phyloP scores from a whole-genome alignment of 92 coral and sea anemone genomes.

The Nematostella vectensis region DNA sequence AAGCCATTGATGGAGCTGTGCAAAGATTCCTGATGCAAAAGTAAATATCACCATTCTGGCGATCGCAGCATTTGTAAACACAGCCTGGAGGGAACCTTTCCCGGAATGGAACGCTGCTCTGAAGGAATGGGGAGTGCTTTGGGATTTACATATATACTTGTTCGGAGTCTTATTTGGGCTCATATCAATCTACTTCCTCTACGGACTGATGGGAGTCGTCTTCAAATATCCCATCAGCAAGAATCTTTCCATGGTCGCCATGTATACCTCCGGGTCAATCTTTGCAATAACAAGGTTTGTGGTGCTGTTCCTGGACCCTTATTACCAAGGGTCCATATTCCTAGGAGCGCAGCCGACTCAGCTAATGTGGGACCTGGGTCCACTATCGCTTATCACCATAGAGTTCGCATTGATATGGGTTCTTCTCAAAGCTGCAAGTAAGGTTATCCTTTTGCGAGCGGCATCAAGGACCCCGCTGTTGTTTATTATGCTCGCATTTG shows the following conservation, averaged over 20 bases:
- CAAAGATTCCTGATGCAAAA: too few relatives aligned
- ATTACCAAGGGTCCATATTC: slow-evolving; percentile 23
- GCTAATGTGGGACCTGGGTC: slow-evolving; percentile 15
- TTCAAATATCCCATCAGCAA: too few relatives aligned
- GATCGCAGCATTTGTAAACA: too few relatives aligned
- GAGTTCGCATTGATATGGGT: background rate
- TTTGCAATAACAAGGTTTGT: slow-evolving; percentile 15
- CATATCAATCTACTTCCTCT: slow-evolving; percentile 6
- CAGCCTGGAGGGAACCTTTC: slow-evolving; percentile 14
- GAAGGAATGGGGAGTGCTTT: slow-evolving; percentile 10
- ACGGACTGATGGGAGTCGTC: slow-evolving; percentile 4
- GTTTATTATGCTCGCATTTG: background rate
- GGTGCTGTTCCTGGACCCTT: slow-evolving; percentile 25
- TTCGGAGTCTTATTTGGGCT: slow-evolving; percentile 9
- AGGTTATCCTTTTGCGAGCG: background rate
- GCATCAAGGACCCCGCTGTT: background rate
- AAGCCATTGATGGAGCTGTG: too few relatives aligned
- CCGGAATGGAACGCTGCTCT: slow-evolving; percentile 19
- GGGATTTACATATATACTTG: slow-evolving; percentile 13
- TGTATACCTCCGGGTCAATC: background rate
- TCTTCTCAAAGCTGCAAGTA: slow-evolving; percentile 4
- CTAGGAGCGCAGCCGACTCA: slow-evolving; percentile 23
- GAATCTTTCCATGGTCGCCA: too few relatives aligned
- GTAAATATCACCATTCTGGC: too few relatives aligned
- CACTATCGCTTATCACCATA: slow-evolving; percentile 6